Evolutionary conservation across 1,140 invertebrate genomes (phyloP), one percentile per base, ranked within the genome.

Genomic region (Zaprionus ghesquierei): DNA sequence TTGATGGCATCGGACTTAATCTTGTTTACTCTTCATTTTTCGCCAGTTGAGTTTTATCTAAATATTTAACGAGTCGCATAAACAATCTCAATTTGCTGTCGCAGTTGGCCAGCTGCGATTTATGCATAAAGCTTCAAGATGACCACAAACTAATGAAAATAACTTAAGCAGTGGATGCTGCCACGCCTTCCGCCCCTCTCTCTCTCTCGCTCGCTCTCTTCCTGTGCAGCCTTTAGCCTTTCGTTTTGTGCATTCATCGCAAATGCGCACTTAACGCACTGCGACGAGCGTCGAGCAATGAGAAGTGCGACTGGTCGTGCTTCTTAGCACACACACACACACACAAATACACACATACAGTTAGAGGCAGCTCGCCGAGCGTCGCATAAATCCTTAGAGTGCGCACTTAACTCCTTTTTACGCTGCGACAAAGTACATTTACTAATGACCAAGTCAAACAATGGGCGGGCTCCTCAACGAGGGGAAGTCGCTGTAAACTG

Each of bases 361-460:
- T 59, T 2, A 31, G 4, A 53, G 49, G 53, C 8, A 23, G 31
- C 8, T 63, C 51, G 61, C 51, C 66, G 18, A 22, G 66, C 61
- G 31, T 62, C 59, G 59, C 78, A 86, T 86, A 86, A 86, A 86
- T 86, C 82, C 82, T 86, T 86, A 86, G 82, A 86, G 82, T 86
- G 82, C 79, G 72, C 82, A 86, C 82, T 86, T 86, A 86, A 86
- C 82, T 86, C 82, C 82, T 86, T 86, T 86, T 86, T 87, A 86
- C 75, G 84, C 84, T 87, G 72, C 82, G 82, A 87, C 82, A 87
- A 87, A 89, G 84, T 87, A 87, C 84, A 89, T 87, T 89, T 87
- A 89, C 84, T 87, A 87, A 87, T 87, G 84, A 87, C 84, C 84
- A 89, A 87, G 84, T 87, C 84, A 87, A 87, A 87, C 84, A 87